Conservation (phyloP, 2,797 vertebrate species). For the Gadopsis bispinosus region DNA sequence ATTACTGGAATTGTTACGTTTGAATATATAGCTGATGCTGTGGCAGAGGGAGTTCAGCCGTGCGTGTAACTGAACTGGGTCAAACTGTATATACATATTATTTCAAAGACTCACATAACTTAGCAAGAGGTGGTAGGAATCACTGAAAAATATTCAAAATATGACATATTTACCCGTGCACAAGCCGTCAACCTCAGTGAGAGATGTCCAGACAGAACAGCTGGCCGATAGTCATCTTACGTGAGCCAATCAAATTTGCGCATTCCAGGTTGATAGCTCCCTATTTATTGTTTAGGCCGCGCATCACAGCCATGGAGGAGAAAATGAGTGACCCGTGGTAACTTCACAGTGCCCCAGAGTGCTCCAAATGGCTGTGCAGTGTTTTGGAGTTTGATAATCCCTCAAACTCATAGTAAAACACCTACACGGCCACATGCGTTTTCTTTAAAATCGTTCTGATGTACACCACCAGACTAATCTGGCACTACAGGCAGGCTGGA, state of each 20-base stretch:
- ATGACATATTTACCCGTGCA: background rate
- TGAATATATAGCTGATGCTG: constrained; percentile 29
- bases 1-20: constrained; percentile 46
- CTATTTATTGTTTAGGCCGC: background rate
- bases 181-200: background rate
- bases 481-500: background rate
- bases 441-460: background rate
- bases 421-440: background rate
- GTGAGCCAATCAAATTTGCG: background rate
- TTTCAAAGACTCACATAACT: constrained; percentile 17
- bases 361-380: background rate
- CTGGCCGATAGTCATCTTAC: background rate
- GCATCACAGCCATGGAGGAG: background rate
- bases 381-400: background rate
- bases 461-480: background rate
- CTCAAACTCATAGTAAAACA: background rate
- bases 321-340: background rate
- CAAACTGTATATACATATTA: constrained; percentile 14
- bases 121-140: background rate
- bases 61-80: constrained; percentile 31
- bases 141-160: constrained; percentile 1
- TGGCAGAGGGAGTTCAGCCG: constrained; percentile 22
- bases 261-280: background rate
- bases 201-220: background rate
- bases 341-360: background rate